Evolutionary conservation across 1,140 invertebrate species (phyloP).

Genomic region (Doryteuthis pealeii): DNA sequence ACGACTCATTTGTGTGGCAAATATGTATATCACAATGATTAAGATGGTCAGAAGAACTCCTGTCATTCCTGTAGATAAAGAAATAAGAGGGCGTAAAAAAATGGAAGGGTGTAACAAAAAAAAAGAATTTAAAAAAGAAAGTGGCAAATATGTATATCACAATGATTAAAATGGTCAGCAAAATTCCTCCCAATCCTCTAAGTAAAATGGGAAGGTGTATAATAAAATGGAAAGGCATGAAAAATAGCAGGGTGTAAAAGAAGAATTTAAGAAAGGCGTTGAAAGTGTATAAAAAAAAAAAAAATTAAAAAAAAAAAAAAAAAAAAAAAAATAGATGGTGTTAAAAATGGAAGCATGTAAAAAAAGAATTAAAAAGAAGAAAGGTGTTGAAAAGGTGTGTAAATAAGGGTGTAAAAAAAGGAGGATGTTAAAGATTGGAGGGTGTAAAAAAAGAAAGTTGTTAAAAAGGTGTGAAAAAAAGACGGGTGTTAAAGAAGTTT

Average conservation of each 20-base stretch:
- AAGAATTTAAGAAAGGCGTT: no score
- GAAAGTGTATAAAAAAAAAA: background rate
- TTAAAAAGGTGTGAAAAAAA: no score
- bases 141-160: conserved; percentile 98
- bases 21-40: conserved; percentile 95
- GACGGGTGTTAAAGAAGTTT: no score
- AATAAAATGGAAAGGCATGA: conserved; percentile 1
- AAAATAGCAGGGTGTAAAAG: background rate
- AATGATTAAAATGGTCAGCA: conserved; percentile 89
- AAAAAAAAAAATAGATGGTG: no score
- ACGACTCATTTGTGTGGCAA: conserved; percentile 91
- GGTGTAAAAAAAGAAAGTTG: no score
- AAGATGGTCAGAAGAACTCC: conserved; percentile 92
- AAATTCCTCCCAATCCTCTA: conserved; percentile 88
- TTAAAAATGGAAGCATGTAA: no score
- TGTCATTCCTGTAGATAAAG: conserved; percentile 74
- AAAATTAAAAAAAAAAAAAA: background rate
- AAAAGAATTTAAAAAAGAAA: no score
- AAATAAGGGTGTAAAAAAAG: no score
- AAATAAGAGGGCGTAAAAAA: no score
- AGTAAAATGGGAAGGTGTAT: conserved; percentile 30
- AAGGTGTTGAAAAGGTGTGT: no score
- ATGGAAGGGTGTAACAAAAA: conserved; percentile 16
- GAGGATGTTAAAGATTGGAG: no score
- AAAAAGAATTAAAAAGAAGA: no score